Evolutionary conservation across 2,113 vertebrate genomes (phyloP).

Genomic region (Aramus guarauna): DNA sequence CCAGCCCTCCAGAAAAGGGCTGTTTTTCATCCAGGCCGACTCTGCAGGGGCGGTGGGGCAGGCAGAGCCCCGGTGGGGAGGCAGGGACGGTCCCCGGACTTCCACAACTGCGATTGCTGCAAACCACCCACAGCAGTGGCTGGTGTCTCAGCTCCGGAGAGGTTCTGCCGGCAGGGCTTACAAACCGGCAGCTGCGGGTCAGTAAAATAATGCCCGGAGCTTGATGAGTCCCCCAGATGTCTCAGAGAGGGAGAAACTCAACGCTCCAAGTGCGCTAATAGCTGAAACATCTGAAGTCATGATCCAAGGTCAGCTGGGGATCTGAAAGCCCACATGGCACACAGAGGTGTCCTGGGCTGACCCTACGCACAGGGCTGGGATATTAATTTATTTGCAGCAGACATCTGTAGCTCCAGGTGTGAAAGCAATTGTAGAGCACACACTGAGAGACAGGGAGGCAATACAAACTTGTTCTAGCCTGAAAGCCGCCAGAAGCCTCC

Average conservation of each 20-base stretch:
- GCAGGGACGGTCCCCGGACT: neutral
- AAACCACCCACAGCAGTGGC: neutral
- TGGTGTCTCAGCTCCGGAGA: neutral
- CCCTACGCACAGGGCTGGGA: neutral
- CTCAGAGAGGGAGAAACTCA: neutral
- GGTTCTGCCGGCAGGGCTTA: neutral
- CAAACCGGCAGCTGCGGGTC: neutral
- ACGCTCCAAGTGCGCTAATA: accelerated
- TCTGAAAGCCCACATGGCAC: neutral
- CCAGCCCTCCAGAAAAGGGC: neutral
- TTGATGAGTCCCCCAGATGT: neutral
- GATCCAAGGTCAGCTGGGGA: neutral
- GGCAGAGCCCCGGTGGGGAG: neutral
- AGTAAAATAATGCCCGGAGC: neutral
- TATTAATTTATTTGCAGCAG: neutral
- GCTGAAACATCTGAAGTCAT: neutral
- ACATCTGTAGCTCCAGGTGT: neutral
- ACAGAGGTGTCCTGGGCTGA: neutral
- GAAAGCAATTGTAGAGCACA: neutral
- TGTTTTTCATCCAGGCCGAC: neutral
- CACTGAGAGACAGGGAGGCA: neutral
- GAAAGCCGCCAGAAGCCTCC: neutral
- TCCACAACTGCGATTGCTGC: neutral
- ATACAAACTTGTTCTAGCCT: neutral
- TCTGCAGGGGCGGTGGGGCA: accelerated